These are phyloP conservation scores for Dissostichus mawsoni DNA, from an alignment of 2,113 vertebrate genomes.

Conservation along the genomic window DNA sequence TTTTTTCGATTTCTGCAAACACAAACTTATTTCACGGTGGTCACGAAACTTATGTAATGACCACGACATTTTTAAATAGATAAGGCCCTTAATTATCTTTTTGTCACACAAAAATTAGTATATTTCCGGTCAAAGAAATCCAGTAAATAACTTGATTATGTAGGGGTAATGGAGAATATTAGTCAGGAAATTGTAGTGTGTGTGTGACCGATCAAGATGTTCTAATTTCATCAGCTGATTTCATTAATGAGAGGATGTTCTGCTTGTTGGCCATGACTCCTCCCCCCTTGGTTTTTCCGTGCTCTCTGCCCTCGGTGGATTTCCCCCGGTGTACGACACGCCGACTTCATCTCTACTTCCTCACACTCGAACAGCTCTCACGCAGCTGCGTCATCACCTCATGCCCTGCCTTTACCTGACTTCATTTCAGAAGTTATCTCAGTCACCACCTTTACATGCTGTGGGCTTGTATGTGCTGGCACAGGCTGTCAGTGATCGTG, in stretches of 20 bases:
- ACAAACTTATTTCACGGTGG: no score
- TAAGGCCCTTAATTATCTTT: no score
- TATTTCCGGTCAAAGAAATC: conserved; percentile 11
- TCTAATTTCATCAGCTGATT: conserved; percentile 73
- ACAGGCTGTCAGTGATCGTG: conserved; percentile 17
- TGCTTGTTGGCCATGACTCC: conserved; percentile 64
- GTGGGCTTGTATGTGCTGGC: conserved; percentile 5
- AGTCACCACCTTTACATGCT: conserved; percentile 8
- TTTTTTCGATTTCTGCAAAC: not conserved
- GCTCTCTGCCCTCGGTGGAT: conserved; percentile 59
- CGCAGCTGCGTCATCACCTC: conserved; percentile 10
- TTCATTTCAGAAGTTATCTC: conserved; percentile 38
- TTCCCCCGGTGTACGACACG: conserved; percentile 52
- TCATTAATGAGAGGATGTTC: conserved; percentile 77
- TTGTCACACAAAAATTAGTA: conserved; percentile 6
- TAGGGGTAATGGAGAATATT: not conserved
- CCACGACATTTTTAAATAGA: no score
- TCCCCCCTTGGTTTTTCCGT: conserved; percentile 44
- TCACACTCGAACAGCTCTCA: conserved; percentile 33
- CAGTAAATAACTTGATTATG: not conserved
- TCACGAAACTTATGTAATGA: no score
- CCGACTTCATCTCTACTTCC: conserved; percentile 36
- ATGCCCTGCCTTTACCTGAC: conserved; percentile 7
- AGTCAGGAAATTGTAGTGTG: conserved; percentile 8
- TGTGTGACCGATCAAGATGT: conserved; percentile 52